Evolutionary conservation across 2,113 vertebrate genomes (phyloP), one percentile per base, ranked within the genome.

Genomic region (Syrrhaptes paradoxus): DNA sequence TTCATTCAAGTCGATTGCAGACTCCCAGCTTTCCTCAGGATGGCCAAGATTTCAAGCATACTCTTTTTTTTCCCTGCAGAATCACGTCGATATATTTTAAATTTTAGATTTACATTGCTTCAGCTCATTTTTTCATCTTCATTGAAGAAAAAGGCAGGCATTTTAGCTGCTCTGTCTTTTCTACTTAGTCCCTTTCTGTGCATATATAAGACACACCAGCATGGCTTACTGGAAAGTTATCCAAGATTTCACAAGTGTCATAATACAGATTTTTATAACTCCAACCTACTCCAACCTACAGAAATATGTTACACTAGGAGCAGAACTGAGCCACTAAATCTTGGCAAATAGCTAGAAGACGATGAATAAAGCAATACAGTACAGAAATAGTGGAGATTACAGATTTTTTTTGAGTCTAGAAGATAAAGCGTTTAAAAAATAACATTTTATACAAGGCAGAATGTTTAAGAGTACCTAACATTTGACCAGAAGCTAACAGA

Each of bases 211-310:
- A 74, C 32, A 72, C 43, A 87, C 38, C 90, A 96, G 48, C 66
- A 79, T 55, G 87, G 92, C 86, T 96, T 73, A 63, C 77, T 73
- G 84, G 32, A 92, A 87, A 96, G 92, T 83, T 91, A 94, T 90
- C 93, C 87, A 95, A 96, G 88, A 94, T 94, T 94, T 97, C 94
- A 95, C 89, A 95, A 91, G 90, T 95, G 94, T 88, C 95, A 93
- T 83, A 96, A 97, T 97, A 95, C 89, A 91, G 82, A 96, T 96
- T 97, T 96, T 97, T 96, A 92, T 95, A 97, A 87, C 77, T 84
- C 73, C 92, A 86, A 55, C 89, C 85, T 89, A 95, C 95, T 95
- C 90, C 96, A 96, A 72, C 95, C 93, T 97, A 97, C 95, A 97
- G 96, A 96, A 96, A 97, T 96, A 96, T 94, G 92, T 94, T 91